Conservation (phyloP, 2,888 invertebrate genomes). For the Cosmorhoe ocellata region DNA sequence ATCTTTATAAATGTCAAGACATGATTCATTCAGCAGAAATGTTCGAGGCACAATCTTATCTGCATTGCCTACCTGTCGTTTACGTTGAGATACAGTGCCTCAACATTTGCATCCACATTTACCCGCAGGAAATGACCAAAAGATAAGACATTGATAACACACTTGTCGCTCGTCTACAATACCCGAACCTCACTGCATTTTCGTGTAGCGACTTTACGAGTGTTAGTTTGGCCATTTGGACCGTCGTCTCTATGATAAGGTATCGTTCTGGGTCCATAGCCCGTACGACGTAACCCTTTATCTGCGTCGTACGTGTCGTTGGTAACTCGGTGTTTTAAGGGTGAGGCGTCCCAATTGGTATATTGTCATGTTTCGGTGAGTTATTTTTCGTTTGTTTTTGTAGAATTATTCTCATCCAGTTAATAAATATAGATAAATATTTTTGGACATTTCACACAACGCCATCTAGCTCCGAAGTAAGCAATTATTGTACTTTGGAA, state of each 20-base stretch:
- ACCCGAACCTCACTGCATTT: constrained; percentile 45
- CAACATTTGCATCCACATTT: not conserved
- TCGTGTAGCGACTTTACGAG: constrained; percentile 67
- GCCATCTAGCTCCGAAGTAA: too few species aligned
- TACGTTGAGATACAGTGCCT: too few species aligned
- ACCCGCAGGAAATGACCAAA: not conserved
- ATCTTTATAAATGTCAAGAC: too few species aligned
- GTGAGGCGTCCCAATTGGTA: not conserved
- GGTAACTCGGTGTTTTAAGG: constrained; percentile 12
- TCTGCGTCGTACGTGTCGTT: constrained; percentile 35
- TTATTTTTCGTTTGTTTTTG: not conserved
- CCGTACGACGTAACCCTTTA: constrained; percentile 46
- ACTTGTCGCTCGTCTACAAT: constrained; percentile 22
- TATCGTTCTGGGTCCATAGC: constrained; percentile 57
- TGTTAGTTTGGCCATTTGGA: constrained; percentile 62
- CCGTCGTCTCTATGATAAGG: constrained; percentile 64
- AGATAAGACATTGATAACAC: constrained; percentile 1
- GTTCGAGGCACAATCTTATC: too few species aligned
- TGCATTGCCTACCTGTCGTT: too few species aligned
- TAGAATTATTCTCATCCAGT: too few species aligned
- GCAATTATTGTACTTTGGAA: too few species aligned
- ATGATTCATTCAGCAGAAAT: too few species aligned
- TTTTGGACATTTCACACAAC: too few species aligned
- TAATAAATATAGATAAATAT: too few species aligned
- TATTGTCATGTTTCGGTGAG: constrained; percentile 3